Conservation (phyloP, 2,797 vertebrate genomes). For the Streptopelia turtur region DNA sequence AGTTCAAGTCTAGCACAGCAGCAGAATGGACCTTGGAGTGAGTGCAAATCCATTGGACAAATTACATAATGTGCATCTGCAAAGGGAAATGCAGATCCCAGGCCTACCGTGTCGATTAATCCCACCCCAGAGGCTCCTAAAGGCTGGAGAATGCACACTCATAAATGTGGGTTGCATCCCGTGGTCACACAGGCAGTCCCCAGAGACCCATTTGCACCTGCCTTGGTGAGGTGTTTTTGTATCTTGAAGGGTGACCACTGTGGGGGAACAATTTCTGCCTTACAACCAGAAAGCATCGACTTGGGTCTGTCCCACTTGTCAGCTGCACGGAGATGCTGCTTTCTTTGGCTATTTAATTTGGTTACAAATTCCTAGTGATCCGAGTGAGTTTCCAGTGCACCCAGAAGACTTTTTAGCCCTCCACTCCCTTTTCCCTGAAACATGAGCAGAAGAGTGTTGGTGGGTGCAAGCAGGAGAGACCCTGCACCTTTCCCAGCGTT, state of each 20-base stretch:
- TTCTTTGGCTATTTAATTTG: background rate
- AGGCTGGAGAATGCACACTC: background rate
- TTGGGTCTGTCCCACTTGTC: background rate
- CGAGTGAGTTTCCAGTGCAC: background rate
- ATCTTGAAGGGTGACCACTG: background rate
- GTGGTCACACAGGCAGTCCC: background rate
- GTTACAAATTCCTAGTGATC: background rate
- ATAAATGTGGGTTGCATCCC: background rate
- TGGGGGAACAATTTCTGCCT: background rate
- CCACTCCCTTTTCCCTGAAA: background rate
- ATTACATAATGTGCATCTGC: conserved; percentile 28
- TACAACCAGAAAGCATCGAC: background rate
- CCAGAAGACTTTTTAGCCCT: background rate
- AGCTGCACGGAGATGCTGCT: accelerated
- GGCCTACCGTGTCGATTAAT: background rate
- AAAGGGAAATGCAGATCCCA: background rate
- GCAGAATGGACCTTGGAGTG: conserved; percentile 5
- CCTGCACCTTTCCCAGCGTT: background rate
- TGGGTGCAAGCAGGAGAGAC: accelerated
- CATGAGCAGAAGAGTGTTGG: accelerated
- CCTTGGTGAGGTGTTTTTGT: background rate
- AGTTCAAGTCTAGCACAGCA: background rate
- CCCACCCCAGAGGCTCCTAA: conserved; percentile 21
- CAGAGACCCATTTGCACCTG: background rate
- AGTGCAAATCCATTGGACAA: background rate